phyloP scores from a whole-genome alignment of 2,888 invertebrate species.

The Machimus atricapillus region DNA sequence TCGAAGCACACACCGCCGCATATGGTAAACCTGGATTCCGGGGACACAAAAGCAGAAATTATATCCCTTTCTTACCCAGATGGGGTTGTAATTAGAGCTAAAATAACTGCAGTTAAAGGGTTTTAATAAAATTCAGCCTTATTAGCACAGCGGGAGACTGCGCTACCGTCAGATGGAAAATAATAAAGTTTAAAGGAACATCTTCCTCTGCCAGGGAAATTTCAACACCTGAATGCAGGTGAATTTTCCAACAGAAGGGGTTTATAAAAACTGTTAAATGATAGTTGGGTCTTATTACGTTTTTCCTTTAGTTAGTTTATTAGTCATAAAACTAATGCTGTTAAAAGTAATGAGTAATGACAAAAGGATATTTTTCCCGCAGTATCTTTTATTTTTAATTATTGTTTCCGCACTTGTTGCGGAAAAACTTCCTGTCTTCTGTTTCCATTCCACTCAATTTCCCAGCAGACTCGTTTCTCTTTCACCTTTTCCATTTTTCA shows the following conservation, averaged over 20 bases:
- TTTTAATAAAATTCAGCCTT: background rate
- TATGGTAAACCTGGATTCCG: background rate
- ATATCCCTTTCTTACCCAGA: background rate
- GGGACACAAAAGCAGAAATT: background rate
- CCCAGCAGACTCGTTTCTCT: background rate
- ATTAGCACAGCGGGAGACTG: background rate
- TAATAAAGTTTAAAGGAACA: background rate
- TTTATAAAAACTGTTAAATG: background rate
- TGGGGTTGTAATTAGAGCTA: background rate
- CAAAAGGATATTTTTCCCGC: background rate
- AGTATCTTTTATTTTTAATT: background rate
- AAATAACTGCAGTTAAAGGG: background rate
- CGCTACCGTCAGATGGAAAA: background rate
- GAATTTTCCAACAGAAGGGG: background rate
- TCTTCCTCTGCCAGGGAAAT: background rate
- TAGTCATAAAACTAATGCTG: background rate
- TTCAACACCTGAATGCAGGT: background rate
- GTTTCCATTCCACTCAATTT: background rate
- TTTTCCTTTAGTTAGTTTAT: background rate
- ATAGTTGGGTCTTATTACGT: background rate
- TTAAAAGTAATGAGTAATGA: background rate
- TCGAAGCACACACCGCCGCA: background rate
- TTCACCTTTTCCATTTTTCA: background rate
- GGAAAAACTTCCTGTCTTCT: background rate
- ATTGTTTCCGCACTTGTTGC: background rate